Evolutionary conservation across 2,797 vertebrate species (phyloP).

Genomic region (Gymnodraco acuticeps): DNA sequence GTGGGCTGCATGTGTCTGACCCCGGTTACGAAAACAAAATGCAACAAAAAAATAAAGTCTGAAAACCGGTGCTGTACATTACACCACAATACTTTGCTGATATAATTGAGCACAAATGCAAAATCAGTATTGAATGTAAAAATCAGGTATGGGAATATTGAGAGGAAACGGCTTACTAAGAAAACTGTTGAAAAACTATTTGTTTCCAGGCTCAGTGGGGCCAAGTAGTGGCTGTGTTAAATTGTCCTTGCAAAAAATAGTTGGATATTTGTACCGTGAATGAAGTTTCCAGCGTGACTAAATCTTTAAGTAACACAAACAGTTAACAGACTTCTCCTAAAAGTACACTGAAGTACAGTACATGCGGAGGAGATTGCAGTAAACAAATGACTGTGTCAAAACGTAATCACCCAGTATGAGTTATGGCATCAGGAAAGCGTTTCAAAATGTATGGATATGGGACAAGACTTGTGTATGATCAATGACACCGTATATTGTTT

Average conservation of each 20-base stretch:
- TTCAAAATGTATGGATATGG: conserved; percentile 85
- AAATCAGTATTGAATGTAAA: conserved; percentile 14
- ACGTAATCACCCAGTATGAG: conserved; percentile 83
- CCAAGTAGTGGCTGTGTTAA: neutral
- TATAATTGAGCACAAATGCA: conserved; percentile 33
- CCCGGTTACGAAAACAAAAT: conserved; percentile 74
- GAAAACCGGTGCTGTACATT: conserved; percentile 30
- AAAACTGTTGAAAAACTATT: conserved; percentile 11
- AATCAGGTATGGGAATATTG: conserved; percentile 15
- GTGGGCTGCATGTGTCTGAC: conserved; percentile 78
- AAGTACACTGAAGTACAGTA: conserved; percentile 70
- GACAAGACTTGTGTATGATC: conserved; percentile 94
- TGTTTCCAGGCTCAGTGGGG: neutral
- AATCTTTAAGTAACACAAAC: conserved; percentile 41
- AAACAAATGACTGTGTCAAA: conserved; percentile 85
- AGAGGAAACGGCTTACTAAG: conserved; percentile 21
- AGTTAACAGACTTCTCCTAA: conserved; percentile 47
- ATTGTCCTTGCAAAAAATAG: conserved; percentile 22
- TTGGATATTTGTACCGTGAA: neutral
- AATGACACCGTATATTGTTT: conserved; percentile 98
- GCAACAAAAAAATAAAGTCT: conserved; percentile 46
- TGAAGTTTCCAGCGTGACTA: conserved; percentile 44
- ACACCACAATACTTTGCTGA: conserved; percentile 33
- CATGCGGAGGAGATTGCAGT: conserved; percentile 70
- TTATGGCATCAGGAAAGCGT: conserved; percentile 80